Conservation (phyloP, 2,797 vertebrate genomes). For the Xenopus petersii region DNA sequence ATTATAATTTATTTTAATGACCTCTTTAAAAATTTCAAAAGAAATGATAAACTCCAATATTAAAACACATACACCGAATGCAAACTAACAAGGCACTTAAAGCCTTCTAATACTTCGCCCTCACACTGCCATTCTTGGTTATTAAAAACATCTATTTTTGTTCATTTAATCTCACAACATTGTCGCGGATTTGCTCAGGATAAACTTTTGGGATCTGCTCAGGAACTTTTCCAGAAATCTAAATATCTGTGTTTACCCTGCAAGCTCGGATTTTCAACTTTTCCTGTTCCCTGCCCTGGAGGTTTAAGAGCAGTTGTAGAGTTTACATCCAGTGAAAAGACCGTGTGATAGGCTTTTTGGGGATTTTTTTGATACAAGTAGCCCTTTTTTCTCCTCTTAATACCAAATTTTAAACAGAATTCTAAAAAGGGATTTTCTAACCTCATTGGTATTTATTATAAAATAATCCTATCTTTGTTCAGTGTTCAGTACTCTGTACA, state of each 20-base stretch:
- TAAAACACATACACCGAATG: too few relatives aligned
- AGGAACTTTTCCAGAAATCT: neutral
- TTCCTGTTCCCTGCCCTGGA: constrained; percentile 30
- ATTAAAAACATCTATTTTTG: too few relatives aligned
- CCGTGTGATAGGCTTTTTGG: neutral
- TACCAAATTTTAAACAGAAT: neutral
- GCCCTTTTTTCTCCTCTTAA: neutral
- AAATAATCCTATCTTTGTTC: constrained; percentile 21
- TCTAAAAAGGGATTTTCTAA: neutral
- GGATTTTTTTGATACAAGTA: neutral
- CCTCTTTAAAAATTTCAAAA: too few relatives aligned
- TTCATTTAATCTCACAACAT: neutral
- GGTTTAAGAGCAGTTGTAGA: constrained; percentile 19
- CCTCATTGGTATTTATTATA: constrained; percentile 16
- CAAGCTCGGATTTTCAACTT: constrained; percentile 9
- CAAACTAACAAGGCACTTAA: too few relatives aligned
- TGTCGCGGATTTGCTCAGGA: neutral
- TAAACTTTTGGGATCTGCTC: neutral
- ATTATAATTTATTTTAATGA: neutral
- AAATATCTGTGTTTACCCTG: neutral
- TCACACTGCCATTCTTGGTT: too few relatives aligned
- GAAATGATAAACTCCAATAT: too few relatives aligned
- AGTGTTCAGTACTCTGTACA: neutral
- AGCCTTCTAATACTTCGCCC: too few relatives aligned
- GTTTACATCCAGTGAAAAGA: constrained; percentile 1